Percentiles rank a stretch among this genome's conserved stretches.
Evolutionary conservation across 2,888 invertebrate genomes (phyloP).

Genomic region (Acronicta psi): DNA sequence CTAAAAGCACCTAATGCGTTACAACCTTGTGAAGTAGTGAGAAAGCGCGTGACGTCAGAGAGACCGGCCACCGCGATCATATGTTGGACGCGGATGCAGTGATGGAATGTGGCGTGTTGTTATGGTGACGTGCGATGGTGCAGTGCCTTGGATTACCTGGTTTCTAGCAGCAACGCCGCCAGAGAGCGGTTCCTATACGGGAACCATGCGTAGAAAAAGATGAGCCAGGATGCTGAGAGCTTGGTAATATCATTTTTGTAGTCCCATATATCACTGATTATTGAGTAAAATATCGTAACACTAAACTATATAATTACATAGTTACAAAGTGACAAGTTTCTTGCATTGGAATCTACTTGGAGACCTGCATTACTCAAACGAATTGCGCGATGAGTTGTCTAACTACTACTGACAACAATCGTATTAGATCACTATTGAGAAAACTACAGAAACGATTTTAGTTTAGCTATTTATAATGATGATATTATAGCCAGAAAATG

Average conservation of each 20-base stretch:
- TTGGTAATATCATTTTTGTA: slow-evolving; percentile 89
- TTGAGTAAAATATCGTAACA: not conserved
- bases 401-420: slow-evolving; percentile 47
- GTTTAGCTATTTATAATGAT: slow-evolving; percentile 81
- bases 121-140: slow-evolving; percentile 85
- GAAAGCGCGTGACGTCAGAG: slow-evolving; percentile 87
- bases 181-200: slow-evolving; percentile 79
- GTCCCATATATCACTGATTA: slow-evolving; percentile 48
- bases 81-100: slow-evolving; percentile 89
- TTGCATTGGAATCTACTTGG: not conserved
- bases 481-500: slow-evolving; percentile 72
- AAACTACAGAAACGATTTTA: slow-evolving; percentile 63
- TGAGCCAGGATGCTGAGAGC: slow-evolving; percentile 92
- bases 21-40: slow-evolving; percentile 80
- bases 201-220: slow-evolving; percentile 92
- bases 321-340: slow-evolving; percentile 2
- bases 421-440: slow-evolving; percentile 61
- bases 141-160: slow-evolving; percentile 78
- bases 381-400: slow-evolving; percentile 23
- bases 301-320: not conserved
- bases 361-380: not conserved
- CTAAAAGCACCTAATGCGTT: slow-evolving; percentile 59
- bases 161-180: slow-evolving; percentile 74
- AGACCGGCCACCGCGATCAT: slow-evolving; percentile 85
- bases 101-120: slow-evolving; percentile 87